Percentiles rank a stretch among this genome's conserved stretches.
These are phyloP conservation scores for Osmerus eperlanus DNA, from an alignment of 2,113 vertebrate genomes.

Conservation along the genomic window DNA sequence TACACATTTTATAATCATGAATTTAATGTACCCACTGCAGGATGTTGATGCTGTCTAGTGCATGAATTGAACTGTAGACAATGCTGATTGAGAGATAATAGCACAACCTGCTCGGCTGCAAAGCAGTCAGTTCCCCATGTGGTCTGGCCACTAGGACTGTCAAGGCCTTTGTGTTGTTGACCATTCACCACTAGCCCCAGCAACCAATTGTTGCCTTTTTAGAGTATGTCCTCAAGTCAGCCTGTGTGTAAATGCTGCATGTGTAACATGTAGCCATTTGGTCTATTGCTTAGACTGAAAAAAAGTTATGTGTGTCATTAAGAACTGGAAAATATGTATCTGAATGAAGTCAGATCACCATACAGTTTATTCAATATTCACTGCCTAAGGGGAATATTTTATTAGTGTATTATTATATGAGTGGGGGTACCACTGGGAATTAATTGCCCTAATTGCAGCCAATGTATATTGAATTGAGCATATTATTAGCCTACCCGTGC, in stretches of 20 bases:
- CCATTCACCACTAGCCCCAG: slow-evolving; percentile 42
- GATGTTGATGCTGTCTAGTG: not conserved
- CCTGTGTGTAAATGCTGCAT: slow-evolving; percentile 10
- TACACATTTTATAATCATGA: no score
- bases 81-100: slow-evolving; percentile 56
- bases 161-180: slow-evolving; percentile 45
- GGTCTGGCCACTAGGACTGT: slow-evolving; percentile 41
- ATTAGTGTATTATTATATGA: slow-evolving; percentile 49
- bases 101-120: slow-evolving; percentile 57
- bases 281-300: no score
- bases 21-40: no score
- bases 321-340: slow-evolving; percentile 26
- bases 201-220: slow-evolving; percentile 23
- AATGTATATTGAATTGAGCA: slow-evolving; percentile 52
- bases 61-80: no score
- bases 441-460: slow-evolving; percentile 38
- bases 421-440: slow-evolving; percentile 54
- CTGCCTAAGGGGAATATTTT: slow-evolving; percentile 14
- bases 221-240: slow-evolving; percentile 50
- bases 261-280: not conserved
- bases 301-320: not conserved
- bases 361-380: slow-evolving; percentile 12
- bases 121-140: slow-evolving; percentile 57
- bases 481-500: slow-evolving; percentile 52
- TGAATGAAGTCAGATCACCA: slow-evolving; percentile 35